Evolutionary conservation across 2,797 vertebrate genomes (phyloP).

Genomic region (Gallinago solitaria): DNA sequence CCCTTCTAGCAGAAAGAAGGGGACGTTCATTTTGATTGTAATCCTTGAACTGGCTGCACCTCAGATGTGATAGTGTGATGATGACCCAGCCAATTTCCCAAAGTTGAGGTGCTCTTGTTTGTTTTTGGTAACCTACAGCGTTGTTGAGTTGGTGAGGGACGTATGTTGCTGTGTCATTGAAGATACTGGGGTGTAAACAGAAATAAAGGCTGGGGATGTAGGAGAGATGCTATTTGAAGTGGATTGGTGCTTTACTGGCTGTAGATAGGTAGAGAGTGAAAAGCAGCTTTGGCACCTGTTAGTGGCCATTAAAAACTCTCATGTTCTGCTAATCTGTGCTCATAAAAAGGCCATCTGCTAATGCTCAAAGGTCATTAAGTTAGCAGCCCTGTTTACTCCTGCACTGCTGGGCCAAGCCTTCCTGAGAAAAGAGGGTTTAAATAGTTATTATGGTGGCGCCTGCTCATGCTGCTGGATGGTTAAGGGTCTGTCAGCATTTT

Average conservation of each 20-base stretch:
- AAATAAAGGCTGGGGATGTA: neutral
- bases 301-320: conserved; percentile 72
- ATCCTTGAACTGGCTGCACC: neutral
- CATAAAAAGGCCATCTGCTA: conserved; percentile 82
- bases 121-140: accelerated
- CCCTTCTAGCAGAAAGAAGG: neutral
- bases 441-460: conserved; percentile 63
- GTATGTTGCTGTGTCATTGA: neutral
- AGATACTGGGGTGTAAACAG: neutral
- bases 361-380: conserved; percentile 82
- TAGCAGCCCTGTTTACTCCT: conserved; percentile 74
- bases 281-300: conserved; percentile 76
- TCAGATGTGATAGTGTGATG: accelerated
- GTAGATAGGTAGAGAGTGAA: conserved; percentile 18
- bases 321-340: conserved; percentile 78
- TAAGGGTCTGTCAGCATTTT: conserved; percentile 43
- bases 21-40: neutral
- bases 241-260: neutral
- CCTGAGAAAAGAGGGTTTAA: conserved; percentile 64
- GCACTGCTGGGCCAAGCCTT: conserved; percentile 51
- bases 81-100: no score
- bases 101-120: neutral
- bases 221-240: neutral
- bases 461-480: neutral
- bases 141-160: neutral